Evolutionary conservation across 2,888 invertebrate genomes (phyloP).

Genomic region (Mythimna loreyi): DNA sequence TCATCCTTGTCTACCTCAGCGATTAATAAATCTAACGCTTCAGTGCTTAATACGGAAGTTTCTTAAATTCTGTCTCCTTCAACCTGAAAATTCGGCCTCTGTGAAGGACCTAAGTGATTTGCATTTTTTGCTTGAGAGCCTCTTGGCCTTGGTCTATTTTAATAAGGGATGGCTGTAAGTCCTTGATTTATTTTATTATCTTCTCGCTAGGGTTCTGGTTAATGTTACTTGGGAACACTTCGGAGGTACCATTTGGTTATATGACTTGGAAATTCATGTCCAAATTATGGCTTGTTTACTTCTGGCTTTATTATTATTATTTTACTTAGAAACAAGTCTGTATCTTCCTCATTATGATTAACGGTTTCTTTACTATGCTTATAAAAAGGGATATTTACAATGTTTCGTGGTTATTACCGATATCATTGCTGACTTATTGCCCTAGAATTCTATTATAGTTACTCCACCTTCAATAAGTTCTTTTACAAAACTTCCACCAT

Average conservation of each 20-base stretch:
- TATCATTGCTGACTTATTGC: not conserved
- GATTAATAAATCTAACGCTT: conserved; percentile 50
- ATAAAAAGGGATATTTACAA: not conserved
- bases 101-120: conserved; percentile 41
- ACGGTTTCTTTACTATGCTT: not conserved
- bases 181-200: conserved; percentile 18
- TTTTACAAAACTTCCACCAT: conserved; percentile 1
- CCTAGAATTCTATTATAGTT: not conserved
- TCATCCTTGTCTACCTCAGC: conserved; percentile 22
- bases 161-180: conserved; percentile 21
- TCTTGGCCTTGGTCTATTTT: conserved; percentile 27
- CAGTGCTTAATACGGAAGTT: conserved; percentile 36
- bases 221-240: conserved; percentile 1
- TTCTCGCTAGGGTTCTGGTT: conserved; percentile 6
- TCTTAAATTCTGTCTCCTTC: conserved; percentile 31
- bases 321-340: not conserved
- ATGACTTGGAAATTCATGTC: not conserved
- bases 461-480: too few species aligned
- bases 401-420: not conserved
- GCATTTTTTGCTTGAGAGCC: conserved; percentile 38
- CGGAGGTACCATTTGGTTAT: not conserved
- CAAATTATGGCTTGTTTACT: not conserved
- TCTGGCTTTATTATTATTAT: not conserved
- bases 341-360: not conserved
- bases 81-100: conserved; percentile 8